Conservation (phyloP, 2,113 vertebrate genomes). For the Sminthopsis crassicaudata region DNA sequence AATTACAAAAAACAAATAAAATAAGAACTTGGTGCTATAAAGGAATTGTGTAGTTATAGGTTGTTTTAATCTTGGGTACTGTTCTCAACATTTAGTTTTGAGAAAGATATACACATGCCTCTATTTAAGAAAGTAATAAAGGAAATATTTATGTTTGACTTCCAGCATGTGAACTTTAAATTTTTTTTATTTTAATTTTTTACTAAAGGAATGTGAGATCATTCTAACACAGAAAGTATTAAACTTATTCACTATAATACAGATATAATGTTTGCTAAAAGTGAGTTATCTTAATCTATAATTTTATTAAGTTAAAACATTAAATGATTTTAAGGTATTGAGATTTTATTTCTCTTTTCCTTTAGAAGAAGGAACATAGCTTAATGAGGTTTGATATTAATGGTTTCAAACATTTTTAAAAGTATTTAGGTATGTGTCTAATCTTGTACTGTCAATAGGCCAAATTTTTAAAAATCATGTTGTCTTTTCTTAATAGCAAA, state of each 20-base stretch:
- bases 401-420: conserved; percentile 44
- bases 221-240: conserved; percentile 53
- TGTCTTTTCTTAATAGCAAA: conserved; percentile 56
- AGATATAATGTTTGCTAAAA: conserved; percentile 49
- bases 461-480: conserved; percentile 48
- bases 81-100: conserved; percentile 70
- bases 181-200: conserved; percentile 56
- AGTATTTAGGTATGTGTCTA: conserved; percentile 33
- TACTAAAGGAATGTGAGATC: conserved; percentile 61
- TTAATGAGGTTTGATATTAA: conserved; percentile 59
- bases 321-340: conserved; percentile 50
- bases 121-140: conserved; percentile 73
- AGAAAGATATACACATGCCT: conserved; percentile 72
- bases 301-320: conserved; percentile 48
- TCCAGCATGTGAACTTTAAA: conserved; percentile 71
- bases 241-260: conserved; percentile 59
- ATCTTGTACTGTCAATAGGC: neutral
- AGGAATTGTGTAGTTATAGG: conserved; percentile 42
- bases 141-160: conserved; percentile 77
- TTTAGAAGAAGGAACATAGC: conserved; percentile 46
- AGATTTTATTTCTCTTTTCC: conserved; percentile 50
- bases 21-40: conserved; percentile 27
- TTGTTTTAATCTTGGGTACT: conserved; percentile 74
- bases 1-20: conserved; percentile 41
- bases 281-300: conserved; percentile 54